Conservation (phyloP, 2,113 vertebrate species). For the Oriolus oriolus region DNA sequence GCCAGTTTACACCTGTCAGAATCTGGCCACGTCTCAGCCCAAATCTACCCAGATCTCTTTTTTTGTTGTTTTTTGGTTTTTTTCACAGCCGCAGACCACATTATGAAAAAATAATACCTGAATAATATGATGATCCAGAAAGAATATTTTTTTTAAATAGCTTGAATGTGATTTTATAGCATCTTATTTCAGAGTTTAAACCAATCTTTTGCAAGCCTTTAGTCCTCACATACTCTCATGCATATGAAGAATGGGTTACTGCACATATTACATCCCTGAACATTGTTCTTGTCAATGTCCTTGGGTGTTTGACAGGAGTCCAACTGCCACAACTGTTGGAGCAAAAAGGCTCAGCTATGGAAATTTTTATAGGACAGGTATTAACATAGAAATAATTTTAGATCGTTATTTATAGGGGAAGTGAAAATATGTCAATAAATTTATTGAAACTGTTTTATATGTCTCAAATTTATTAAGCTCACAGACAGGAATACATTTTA, state of each 20-base stretch:
- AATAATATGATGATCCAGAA: background rate
- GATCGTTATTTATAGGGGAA: background rate
- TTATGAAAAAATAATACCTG: background rate
- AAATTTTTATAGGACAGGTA: background rate
- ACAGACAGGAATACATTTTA: background rate
- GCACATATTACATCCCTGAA: background rate
- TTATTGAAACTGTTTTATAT: background rate
- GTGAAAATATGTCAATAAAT: background rate
- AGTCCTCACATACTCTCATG: background rate
- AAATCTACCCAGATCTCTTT: background rate
- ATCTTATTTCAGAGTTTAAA: background rate
- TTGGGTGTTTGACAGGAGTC: background rate
- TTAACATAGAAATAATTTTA: background rate
- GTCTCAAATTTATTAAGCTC: background rate
- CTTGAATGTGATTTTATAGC: background rate
- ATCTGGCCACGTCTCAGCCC: background rate
- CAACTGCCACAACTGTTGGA: background rate
- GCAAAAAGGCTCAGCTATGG: background rate
- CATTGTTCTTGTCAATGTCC: background rate
- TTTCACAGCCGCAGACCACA: fast-evolving
- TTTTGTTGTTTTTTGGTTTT: background rate
- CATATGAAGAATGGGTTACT: background rate
- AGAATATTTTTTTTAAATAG: background rate
- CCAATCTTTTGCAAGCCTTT: background rate
- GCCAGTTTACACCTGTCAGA: constrained; percentile 3